These are phyloP conservation scores for Chrysogorgia sp. DNA, from an alignment of 92 coral and sea anemone genomes.

Conservation along the genomic window DNA sequence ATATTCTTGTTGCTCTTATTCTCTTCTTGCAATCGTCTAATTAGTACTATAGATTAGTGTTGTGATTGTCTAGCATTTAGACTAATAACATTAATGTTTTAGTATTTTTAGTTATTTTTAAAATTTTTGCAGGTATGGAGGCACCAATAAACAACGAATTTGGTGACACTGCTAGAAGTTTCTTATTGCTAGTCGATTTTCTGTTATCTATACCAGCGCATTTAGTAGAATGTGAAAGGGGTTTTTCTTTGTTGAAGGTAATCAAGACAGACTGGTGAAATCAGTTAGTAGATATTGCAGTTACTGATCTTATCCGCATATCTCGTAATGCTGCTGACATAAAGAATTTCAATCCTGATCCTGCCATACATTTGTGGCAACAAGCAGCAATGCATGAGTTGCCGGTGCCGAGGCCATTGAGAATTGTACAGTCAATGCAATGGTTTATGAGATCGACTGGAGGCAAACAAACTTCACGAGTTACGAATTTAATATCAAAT, in stretches of 20 bases:
- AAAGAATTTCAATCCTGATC: constrained; percentile 54
- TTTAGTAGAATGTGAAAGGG: constrained; percentile 43
- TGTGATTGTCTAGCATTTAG: background rate
- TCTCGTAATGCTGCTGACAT: constrained; percentile 45
- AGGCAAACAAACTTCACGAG: too few species aligned
- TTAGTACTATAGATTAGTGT: too few species aligned
- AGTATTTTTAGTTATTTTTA: too few species aligned
- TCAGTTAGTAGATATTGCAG: constrained; percentile 23
- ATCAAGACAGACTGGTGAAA: constrained; percentile 47
- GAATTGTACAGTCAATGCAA: too few species aligned
- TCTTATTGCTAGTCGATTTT: constrained; percentile 39
- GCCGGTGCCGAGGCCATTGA: too few species aligned
- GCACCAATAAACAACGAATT: constrained; percentile 12
- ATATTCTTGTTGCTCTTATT: background rate
- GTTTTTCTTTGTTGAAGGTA: constrained; percentile 33
- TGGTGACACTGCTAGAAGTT: constrained; percentile 22
- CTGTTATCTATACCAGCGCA: constrained; percentile 49
- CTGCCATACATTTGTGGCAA: constrained; percentile 48
- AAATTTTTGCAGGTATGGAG: constrained; percentile 32
- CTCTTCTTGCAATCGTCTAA: too few species aligned
- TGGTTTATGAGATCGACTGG: too few species aligned
- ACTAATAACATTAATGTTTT: background rate
- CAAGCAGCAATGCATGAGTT: constrained; percentile 15
- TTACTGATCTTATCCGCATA: constrained; percentile 42
- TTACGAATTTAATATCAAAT: too few species aligned